Base-by-base conservation (phyloP, 53 echinoderm and acorn worm genomes). In the Actinopyga echinites region DNA sequence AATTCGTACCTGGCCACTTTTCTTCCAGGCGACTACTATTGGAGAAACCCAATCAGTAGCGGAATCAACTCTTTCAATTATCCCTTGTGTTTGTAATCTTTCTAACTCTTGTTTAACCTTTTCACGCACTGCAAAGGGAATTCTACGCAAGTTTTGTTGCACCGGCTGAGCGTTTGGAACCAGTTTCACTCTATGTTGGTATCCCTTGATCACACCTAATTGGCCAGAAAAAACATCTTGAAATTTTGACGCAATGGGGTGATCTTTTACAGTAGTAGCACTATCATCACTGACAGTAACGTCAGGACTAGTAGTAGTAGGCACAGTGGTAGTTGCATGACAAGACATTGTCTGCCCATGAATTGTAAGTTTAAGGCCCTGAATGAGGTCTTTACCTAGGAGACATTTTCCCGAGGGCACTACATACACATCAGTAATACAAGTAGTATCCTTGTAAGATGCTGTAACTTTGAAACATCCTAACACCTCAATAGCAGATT, bases 81-180 rank as follows among this genome's bases (percentile, higher is more conserved):
- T 28, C 30, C 66, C 82, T 15, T 57, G 32, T n/a, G 81, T 56
- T 33, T 90, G 87, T 33, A 90, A 80, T 7, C 74, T 82, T 10
- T 82, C 20, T 29, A 93, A 60, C 57, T 90, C 90, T 31, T 57
- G 65, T 5, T 80, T 82, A 2, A 93, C 90, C 22, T 85, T 34
- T 32, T 89, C 74, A 3, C 75, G 4, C 8, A 75, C 75, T 9
- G 75, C 75, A 25, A 75, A 29, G 1, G 75, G 75, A 1, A 75
- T 8, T 21, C 53, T 43, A 3, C 75, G 49, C 21, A 75, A 75
- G 6, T 9, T 12, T 53, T 49, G 49, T 53, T 75, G 75, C 0
- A 75, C 75, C 8, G 75, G 75, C 12, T 49, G 43, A 28, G 75
- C 75, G 49, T 25, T 2, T 0, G 55, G 7, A 9, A 13, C 6